These are phyloP conservation scores for Dysmachus trigonus DNA, from an alignment of 2,888 invertebrate genomes.

Conservation along the genomic window DNA sequence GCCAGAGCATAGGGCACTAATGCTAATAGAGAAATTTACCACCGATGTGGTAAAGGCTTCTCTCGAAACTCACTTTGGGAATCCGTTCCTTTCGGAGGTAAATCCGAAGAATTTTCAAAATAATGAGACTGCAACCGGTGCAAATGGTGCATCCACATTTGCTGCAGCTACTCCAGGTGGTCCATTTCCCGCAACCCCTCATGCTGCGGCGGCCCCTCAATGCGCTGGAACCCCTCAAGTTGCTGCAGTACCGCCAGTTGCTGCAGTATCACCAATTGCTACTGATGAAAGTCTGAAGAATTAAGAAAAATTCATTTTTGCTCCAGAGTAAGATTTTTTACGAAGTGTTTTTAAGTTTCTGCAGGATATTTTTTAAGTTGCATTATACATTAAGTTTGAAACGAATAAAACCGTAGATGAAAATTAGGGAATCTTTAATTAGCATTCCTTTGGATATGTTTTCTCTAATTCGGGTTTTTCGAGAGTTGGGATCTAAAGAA, in stretches of 20 bases:
- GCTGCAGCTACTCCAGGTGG: background rate
- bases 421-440: background rate
- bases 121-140: background rate
- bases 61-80: constrained; percentile 49
- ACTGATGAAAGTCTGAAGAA: background rate
- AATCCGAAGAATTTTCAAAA: background rate
- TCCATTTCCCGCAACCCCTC: background rate
- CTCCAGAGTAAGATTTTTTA: background rate
- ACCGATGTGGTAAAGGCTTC: constrained; percentile 59
- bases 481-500: no score
- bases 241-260: background rate
- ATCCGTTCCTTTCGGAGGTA: background rate
- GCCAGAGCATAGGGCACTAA: constrained; percentile 57
- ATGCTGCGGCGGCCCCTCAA: background rate
- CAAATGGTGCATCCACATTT: background rate
- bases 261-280: background rate
- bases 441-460: no score
- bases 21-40: constrained; percentile 61
- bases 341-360: background rate
- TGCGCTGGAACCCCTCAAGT: background rate
- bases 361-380: background rate
- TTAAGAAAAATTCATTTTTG: background rate
- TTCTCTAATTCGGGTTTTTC: no score
- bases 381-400: background rate
- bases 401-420: background rate